Evolutionary conservation across 2,113 vertebrate genomes (phyloP).

Genomic region (Steatornis caripensis): DNA sequence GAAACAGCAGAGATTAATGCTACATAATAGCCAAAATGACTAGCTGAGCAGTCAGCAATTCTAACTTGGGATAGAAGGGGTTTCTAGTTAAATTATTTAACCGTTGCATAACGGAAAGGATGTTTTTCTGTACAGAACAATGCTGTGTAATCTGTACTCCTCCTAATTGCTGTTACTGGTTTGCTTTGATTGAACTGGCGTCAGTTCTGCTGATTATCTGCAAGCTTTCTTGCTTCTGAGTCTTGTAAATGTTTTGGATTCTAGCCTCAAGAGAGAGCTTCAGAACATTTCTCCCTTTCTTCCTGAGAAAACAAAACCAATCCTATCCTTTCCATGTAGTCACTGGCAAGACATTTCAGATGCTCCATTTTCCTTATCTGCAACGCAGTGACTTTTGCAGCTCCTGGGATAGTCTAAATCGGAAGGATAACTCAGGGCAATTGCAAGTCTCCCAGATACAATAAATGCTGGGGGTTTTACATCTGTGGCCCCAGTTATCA

Average conservation of each 20-base stretch:
- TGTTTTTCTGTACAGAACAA: not conserved
- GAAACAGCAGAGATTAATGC: slow-evolving; percentile 20
- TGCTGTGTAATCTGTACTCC: not conserved
- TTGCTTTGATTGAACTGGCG: not conserved
- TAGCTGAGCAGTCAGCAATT: not conserved
- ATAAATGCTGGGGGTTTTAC: not conserved
- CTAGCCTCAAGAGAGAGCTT: not conserved
- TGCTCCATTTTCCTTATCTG: not conserved
- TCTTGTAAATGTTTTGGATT: not conserved
- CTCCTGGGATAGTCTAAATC: not conserved
- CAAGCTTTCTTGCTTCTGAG: not conserved
- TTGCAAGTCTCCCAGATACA: not conserved
- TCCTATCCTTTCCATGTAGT: not conserved
- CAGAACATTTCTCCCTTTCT: not conserved
- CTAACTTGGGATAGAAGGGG: not conserved
- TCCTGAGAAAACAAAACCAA: not conserved
- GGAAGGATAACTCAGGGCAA: not conserved
- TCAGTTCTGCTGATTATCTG: slow-evolving; percentile 1
- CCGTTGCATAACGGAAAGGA: not conserved
- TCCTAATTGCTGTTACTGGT: not conserved
- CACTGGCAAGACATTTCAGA: not conserved
- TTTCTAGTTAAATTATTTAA: not conserved
- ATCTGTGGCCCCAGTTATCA: not conserved
- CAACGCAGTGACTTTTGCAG: not conserved
- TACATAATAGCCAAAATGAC: not conserved